phyloP scores from a whole-genome alignment of 2,888 invertebrate genomes.

The Empis livida region DNA sequence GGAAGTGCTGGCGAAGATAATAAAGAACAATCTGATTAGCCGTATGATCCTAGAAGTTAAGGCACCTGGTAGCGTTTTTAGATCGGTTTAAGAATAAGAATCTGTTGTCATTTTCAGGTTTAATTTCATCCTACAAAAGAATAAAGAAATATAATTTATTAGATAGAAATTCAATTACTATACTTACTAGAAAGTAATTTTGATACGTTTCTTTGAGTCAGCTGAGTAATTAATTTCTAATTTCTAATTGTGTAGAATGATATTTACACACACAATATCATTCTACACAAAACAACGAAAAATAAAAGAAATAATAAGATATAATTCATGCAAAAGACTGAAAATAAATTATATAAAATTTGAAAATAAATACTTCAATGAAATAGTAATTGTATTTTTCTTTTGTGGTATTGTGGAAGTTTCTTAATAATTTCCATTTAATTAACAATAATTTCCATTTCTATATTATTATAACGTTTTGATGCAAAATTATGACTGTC shows the following conservation, averaged over 20 bases:
- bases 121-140: conserved; percentile 47
- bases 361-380: no score
- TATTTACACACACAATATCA: conserved; percentile 50
- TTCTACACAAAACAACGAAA: conserved; percentile 43
- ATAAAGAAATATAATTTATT: background rate
- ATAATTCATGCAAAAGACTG: conserved; percentile 12
- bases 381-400: no score
- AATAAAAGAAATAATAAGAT: conserved; percentile 24
- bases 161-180: background rate
- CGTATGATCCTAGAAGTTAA: conserved; percentile 55
- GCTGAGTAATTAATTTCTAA: conserved; percentile 41
- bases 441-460: no score
- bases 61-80: conserved; percentile 25
- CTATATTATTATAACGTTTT: no score
- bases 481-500: no score
- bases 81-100: conserved; percentile 30
- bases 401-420: no score
- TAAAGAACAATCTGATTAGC: conserved; percentile 47
- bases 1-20: conserved; percentile 30
- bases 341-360: conserved; percentile 15
- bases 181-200: conserved; percentile 40
- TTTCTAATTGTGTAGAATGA: conserved; percentile 45
- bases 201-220: conserved; percentile 40
- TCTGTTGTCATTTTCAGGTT: conserved; percentile 45
- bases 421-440: no score